Base-by-base conservation (phyloP, 2,888 invertebrate species). In the Apamea epomidion region DNA sequence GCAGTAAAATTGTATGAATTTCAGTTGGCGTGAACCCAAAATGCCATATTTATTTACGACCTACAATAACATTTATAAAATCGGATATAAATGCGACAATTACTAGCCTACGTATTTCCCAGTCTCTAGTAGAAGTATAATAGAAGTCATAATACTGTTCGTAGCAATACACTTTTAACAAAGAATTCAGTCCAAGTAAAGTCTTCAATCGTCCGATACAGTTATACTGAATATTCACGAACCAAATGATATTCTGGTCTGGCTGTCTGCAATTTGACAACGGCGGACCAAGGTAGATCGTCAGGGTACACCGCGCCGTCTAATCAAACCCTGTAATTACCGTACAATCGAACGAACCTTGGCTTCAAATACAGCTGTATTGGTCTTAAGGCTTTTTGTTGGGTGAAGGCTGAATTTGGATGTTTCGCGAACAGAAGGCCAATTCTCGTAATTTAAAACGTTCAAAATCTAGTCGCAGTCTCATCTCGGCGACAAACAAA, bases 371-470 rank as follows among this genome's bases (percentile, higher is more conserved):
- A 81, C 88, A 88, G 68, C 82, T 89, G 85, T 86, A 83, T 87
- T 88, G 89, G 88, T 90, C 91, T 91, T 89, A 89, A 90, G 90
- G 89, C 86, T 92, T 92, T 92, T 91, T 89, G 90, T 92, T 87
- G 76, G 84, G 89, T 85, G 90, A 94, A 94, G 93, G 93, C 92
- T 90, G 89, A 88, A 89, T 90, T 87, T 68, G 68, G 78, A 84
- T 77, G 79, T 87, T 92, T 92, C 81, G 90, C 92, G 86, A 90
- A 85, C n/a, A n/a, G n/a, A n/a, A n/a, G n/a, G n/a, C n/a, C n/a
- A n/a, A n/a, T n/a, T n/a, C n/a, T n/a, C n/a, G n/a, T n/a, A n/a
- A n/a, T n/a, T n/a, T n/a, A n/a, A n/a, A n/a, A n/a, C n/a, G n/a
- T n/a, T n/a, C n/a, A n/a, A n/a, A n/a, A n/a, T n/a, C n/a, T n/a